A percentile compares a stretch with the other conserved stretches of the same genome.
Conservation (phyloP, 2,113 vertebrate species). For the Mola mola region DNA sequence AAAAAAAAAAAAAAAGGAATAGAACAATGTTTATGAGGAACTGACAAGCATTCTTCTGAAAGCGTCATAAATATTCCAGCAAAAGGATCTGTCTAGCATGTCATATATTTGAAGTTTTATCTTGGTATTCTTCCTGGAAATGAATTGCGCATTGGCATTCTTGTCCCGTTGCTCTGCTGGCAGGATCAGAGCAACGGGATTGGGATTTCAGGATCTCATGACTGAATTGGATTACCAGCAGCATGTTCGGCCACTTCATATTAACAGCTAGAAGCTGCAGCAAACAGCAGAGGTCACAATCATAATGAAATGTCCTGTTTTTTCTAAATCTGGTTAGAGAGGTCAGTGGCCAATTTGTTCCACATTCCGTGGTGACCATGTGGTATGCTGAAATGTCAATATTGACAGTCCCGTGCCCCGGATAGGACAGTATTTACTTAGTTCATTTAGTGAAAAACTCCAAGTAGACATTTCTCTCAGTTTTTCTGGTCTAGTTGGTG, state of each 20-base stretch:
- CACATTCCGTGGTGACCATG: slow-evolving; percentile 46
- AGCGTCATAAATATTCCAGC: no score
- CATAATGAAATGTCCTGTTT: slow-evolving; percentile 39
- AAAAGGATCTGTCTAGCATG: no score
- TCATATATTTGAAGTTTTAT: no score
- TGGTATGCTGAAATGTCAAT: slow-evolving; percentile 52
- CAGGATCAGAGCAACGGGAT: no score
- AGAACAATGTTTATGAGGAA: no score
- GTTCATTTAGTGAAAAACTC: slow-evolving; percentile 11
- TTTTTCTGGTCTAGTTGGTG: neutral
- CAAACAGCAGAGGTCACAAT: slow-evolving; percentile 27
- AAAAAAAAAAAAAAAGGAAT: no score
- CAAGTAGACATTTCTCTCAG: neutral
- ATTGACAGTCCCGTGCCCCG: slow-evolving; percentile 53
- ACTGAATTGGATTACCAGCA: slow-evolving; percentile 55
- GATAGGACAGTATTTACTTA: slow-evolving; percentile 23
- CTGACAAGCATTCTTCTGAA: no score
- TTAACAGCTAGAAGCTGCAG: slow-evolving; percentile 23
- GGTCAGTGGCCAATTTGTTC: slow-evolving; percentile 29
- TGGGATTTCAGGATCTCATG: slow-evolving; percentile 52
- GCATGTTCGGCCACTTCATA: slow-evolving; percentile 13
- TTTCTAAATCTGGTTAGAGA: slow-evolving; percentile 54
- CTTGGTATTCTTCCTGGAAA: no score
- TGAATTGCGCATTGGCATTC: no score
- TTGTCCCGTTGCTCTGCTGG: neutral